Evolutionary conservation across 2,888 invertebrate genomes (phyloP), one percentile per base, ranked within the genome.

Genomic region (Pristionchus mayeri): DNA sequence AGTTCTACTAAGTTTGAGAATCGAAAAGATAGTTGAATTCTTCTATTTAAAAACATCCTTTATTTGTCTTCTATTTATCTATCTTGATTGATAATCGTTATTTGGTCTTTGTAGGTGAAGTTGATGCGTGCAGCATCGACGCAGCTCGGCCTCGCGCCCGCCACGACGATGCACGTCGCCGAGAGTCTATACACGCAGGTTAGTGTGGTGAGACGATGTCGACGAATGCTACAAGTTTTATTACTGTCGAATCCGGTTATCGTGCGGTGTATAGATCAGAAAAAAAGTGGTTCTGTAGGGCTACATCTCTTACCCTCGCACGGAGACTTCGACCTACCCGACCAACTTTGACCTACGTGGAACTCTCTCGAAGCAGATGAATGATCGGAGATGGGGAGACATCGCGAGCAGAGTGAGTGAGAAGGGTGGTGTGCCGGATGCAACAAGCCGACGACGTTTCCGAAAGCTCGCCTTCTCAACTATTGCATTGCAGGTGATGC

Each of bases 271-370:
- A 21, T 27, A 6, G 30, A 30, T 50, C n/a, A 13, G 40, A 24
- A 78, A n/a, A n/a, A 50, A 40, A 16, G 24, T 50, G 30, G 75
- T 24, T 16, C 34, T 44, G 27, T 50, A 84, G 84, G 89, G 89
- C 44, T 89, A 85, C 85, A 89, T 89, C 75, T 89, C 89, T 0
- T 99, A 99, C 94, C 99, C 99, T 0, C 95, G 99, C 90, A 99
- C 99, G 0, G 99, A 99, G 94, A 99, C 99, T 0, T 98, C 98
- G 0, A 96, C 96, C 85, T 99, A 99, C 94, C 96, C 98, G 0
- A 95, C 96, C 90, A 98, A 97, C 93, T 98, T 97, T 93, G 98
- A 99, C 94, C 94, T 98, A 85, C 92, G 93, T 48, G 93, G 93
- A 4, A 93, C 93, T 78, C 92, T 94, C 16, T 93, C 95, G 75